Conservation (phyloP, 1,140 invertebrate species). For the Cydia splendana region DNA sequence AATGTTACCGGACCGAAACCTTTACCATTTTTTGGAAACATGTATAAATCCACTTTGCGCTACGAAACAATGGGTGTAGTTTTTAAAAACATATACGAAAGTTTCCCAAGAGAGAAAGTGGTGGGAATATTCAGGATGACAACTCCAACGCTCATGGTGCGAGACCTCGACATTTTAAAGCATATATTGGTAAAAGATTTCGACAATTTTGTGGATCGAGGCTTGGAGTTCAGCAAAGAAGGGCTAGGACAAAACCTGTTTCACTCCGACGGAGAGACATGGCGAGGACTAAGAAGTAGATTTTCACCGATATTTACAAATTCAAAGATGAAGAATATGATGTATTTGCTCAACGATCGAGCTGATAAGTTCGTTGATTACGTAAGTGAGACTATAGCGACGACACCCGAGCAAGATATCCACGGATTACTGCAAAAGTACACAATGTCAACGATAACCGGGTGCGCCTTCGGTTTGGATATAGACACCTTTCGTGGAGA, state of each 20-base stretch:
- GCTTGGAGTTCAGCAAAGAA: slow-evolving; percentile 73
- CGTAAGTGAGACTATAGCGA: slow-evolving; percentile 40
- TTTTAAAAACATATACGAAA: slow-evolving; percentile 46
- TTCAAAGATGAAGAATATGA: slow-evolving; percentile 82
- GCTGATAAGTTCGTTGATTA: slow-evolving; percentile 56
- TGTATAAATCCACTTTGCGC: slow-evolving; percentile 40
- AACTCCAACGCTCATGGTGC: slow-evolving; percentile 75
- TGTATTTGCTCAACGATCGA: slow-evolving; percentile 59
- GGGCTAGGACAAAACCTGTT: slow-evolving; percentile 74
- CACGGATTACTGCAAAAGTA: slow-evolving; percentile 68
- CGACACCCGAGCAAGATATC: slow-evolving; percentile 57
- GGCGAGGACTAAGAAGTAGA: slow-evolving; percentile 79
- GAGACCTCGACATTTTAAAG: slow-evolving; percentile 82
- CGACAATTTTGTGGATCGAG: slow-evolving; percentile 76
- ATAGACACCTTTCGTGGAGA: slow-evolving; percentile 56
- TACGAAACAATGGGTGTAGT: slow-evolving; percentile 38
- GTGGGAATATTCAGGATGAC: slow-evolving; percentile 61
- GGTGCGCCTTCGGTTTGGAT: slow-evolving; percentile 81
- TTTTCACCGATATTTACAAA: slow-evolving; percentile 81
- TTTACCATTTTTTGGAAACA: slow-evolving; percentile 44
- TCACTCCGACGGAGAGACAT: slow-evolving; percentile 73
- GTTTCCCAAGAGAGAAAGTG: slow-evolving; percentile 52
- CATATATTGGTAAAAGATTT: slow-evolving; percentile 82
- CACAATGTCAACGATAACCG: slow-evolving; percentile 75
- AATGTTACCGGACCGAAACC: slow-evolving; percentile 43